These are phyloP conservation scores for Hydraecia micacea DNA, from an alignment of 2,888 invertebrate genomes.

Conservation along the genomic window DNA sequence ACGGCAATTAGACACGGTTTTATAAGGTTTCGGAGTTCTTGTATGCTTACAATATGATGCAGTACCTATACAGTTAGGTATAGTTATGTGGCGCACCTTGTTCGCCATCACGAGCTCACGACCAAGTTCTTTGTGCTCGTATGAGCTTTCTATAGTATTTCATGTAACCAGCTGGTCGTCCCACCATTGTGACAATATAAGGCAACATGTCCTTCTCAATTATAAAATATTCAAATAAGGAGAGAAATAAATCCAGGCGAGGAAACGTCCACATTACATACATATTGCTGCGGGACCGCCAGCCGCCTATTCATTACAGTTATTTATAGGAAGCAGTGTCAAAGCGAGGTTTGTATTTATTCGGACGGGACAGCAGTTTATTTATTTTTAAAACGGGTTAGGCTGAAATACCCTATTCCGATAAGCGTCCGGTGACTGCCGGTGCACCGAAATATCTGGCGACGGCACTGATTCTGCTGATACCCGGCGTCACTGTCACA, in stretches of 20 bases:
- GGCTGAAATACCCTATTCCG: constrained; percentile 84
- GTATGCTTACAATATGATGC: constrained; percentile 38
- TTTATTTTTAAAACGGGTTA: constrained; percentile 88
- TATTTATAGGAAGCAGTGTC: constrained; percentile 89
- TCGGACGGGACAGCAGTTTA: constrained; percentile 85
- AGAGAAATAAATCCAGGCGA: constrained; percentile 85
- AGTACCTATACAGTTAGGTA: constrained; percentile 52
- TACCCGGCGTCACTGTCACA: constrained; percentile 82
- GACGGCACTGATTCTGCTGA: constrained; percentile 78
- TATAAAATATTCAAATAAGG: constrained; percentile 87
- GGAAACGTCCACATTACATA: constrained; percentile 87
- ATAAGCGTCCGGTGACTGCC: constrained; percentile 83
- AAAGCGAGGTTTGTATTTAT: constrained; percentile 87
- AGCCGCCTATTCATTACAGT: constrained; percentile 88
- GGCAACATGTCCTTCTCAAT: constrained; percentile 80
- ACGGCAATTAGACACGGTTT: constrained; percentile 57
- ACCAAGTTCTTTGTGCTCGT: constrained; percentile 35
- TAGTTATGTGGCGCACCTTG: constrained; percentile 47
- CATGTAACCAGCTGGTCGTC: constrained; percentile 42
- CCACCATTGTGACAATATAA: constrained; percentile 71
- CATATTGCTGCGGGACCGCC: constrained; percentile 86
- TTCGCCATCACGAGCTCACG: constrained; percentile 27
- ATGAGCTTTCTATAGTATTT: constrained; percentile 48
- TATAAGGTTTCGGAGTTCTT: constrained; percentile 53
- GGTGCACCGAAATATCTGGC: constrained; percentile 79